Evolutionary conservation across 2,113 vertebrate species (phyloP).

Genomic region (Eira barbara): DNA sequence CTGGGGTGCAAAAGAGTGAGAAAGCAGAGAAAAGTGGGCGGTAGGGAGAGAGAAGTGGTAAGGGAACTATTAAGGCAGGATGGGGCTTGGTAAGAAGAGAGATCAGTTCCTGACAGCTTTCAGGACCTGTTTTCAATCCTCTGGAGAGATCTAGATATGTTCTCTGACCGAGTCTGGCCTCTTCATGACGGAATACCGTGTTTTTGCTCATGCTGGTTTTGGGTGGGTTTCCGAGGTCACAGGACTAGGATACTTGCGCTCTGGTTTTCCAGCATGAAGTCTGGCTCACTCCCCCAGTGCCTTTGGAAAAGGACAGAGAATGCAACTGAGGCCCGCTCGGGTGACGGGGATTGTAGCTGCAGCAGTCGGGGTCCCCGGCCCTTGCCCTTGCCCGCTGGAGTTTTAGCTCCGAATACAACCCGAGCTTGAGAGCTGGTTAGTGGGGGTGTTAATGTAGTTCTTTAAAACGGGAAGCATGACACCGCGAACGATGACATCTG

Average conservation of each 20-base stretch:
- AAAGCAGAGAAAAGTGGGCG: background rate
- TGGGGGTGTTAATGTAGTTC: background rate
- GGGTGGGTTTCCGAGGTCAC: background rate
- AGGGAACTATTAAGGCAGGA: background rate
- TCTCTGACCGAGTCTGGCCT: background rate
- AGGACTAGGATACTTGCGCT: background rate
- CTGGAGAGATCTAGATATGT: background rate
- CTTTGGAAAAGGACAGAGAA: background rate
- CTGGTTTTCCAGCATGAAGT: background rate
- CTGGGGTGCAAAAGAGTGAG: background rate
- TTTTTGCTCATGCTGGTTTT: background rate
- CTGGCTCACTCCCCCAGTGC: background rate
- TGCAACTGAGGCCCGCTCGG: background rate
- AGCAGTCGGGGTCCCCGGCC: background rate
- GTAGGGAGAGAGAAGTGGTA: background rate
- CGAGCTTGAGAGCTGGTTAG: background rate
- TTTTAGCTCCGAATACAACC: background rate
- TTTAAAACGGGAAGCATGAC: slow-evolving; percentile 10
- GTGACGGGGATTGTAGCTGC: background rate
- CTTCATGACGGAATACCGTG: background rate
- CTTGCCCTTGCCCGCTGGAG: background rate
- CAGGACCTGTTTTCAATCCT: background rate
- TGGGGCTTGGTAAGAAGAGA: background rate
- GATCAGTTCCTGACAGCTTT: background rate
- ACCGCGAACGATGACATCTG: slow-evolving; percentile 36